Evolutionary conservation across 2,888 invertebrate genomes (phyloP).

Genomic region (Minunthozetes semirufus): DNA sequence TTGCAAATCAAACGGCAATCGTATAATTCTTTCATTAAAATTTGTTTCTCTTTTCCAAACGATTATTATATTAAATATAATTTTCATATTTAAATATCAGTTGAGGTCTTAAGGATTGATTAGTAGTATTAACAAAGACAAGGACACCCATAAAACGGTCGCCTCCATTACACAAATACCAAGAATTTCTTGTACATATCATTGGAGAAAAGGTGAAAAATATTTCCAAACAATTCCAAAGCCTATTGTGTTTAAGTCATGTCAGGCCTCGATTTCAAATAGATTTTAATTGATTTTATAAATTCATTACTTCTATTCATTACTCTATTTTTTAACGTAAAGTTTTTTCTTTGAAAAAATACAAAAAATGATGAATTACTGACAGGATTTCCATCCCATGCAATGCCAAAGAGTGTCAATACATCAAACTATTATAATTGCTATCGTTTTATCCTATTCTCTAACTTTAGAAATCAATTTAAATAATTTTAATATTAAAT

Average conservation of each 20-base stretch:
- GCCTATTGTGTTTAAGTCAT: no score
- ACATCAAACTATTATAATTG: background rate
- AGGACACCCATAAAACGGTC: background rate
- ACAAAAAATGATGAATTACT: background rate
- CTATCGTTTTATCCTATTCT: no score
- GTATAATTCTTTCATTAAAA: background rate
- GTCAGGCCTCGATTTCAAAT: no score
- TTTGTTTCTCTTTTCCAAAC: background rate
- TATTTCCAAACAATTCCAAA: no score
- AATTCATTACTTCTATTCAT: no score
- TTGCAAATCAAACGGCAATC: background rate
- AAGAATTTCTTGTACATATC: no score
- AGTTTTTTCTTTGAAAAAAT: background rate
- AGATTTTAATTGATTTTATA: no score
- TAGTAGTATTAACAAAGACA: background rate
- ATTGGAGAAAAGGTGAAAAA: no score
- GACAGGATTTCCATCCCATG: background rate
- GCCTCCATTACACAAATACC: no score
- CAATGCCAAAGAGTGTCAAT: background rate
- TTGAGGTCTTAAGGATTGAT: constrained; percentile 1
- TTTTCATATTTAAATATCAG: background rate
- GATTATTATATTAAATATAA: background rate
- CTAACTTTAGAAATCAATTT: background rate
- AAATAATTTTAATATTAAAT: background rate
- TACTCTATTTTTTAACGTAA: no score